Evolutionary conservation across 2,888 invertebrate species (phyloP).

Genomic region (Xestia c-nigrum): DNA sequence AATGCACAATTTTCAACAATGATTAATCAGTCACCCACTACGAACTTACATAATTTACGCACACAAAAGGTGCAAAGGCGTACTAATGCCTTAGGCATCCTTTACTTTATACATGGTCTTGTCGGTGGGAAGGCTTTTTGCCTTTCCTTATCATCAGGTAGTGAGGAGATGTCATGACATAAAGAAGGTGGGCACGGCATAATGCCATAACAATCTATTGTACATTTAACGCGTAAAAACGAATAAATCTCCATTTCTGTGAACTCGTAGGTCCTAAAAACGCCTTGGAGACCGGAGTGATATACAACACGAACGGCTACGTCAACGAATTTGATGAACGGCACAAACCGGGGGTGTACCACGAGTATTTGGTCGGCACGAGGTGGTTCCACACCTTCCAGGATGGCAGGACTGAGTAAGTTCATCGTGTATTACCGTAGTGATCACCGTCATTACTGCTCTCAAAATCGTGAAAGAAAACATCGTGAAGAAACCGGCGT

Average conservation of each 20-base stretch:
- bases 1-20: too few relatives aligned
- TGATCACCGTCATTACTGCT: neutral
- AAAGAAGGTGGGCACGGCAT: neutral
- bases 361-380: conserved; percentile 91
- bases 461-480: neutral
- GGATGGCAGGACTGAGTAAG: conserved; percentile 72
- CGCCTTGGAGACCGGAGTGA: conserved; percentile 66
- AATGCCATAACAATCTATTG: neutral
- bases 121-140: neutral
- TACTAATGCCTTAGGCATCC: neutral
- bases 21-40: too few relatives aligned
- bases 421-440: neutral
- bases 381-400: conserved; percentile 87
- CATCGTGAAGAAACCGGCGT: neutral
- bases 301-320: conserved; percentile 76
- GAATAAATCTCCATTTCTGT: neutral
- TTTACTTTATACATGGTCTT: neutral
- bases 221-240: neutral
- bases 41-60: too few relatives aligned
- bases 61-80: too few relatives aligned
- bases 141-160: neutral
- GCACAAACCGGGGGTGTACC: conserved; percentile 90
- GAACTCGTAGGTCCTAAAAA: conserved; percentile 68
- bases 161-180: neutral
- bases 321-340: conserved; percentile 91